Base-by-base conservation (phyloP, 2,113 vertebrate genomes). In the Peromyscus polionotus region DNA sequence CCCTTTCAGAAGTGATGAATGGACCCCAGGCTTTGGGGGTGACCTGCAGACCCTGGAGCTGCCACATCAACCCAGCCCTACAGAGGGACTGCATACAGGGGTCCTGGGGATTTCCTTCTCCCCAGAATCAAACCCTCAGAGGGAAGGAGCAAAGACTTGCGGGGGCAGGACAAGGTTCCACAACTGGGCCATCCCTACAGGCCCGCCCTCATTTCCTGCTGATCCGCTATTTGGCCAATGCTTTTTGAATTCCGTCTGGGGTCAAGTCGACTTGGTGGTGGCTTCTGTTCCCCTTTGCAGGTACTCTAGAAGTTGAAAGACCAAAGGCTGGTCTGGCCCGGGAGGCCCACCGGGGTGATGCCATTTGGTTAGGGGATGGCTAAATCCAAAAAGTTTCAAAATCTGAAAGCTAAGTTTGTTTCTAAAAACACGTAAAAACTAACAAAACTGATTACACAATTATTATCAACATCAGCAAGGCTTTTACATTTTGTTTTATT, bases 121-220 rank as follows among this genome's bases (percentile, higher is more conserved):
- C 6, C 5, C 28, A 39, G 57, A 94, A 2, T 24, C n/a, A 19
- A 22, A 9, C 7, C 59, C 59, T 45, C 12, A 24, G 9, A 20
- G 16, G 8, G 7, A 17, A n/a, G 1, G 14, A 45, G 7, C 0
- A 1, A 14, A 1, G 10, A 11, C 36, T 57, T n/a, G 3, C 4
- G 48, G 36, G 36, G 61, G 5, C 33, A 24, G 33, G 84, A 84
- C 19, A 0, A 11, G 3, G 28, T 12, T 79, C 39, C 22, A 22
- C 26, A 54, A 3, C 42, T 22, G 20, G 1, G 12, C 4, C 22
- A 12, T 10, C 36, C 42, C 22, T 39, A 3, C 57, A 16, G 24
- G 7, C 59, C 17, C 2, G 16, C 0, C 61, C 31, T 11, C 4
- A 45, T 31, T 31, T 54, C 33, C 7, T 26, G 76, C 48, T 31